Evolutionary conservation across 2,113 vertebrate genomes (phyloP).

Genomic region (Rhinichthys klamathensis): DNA sequence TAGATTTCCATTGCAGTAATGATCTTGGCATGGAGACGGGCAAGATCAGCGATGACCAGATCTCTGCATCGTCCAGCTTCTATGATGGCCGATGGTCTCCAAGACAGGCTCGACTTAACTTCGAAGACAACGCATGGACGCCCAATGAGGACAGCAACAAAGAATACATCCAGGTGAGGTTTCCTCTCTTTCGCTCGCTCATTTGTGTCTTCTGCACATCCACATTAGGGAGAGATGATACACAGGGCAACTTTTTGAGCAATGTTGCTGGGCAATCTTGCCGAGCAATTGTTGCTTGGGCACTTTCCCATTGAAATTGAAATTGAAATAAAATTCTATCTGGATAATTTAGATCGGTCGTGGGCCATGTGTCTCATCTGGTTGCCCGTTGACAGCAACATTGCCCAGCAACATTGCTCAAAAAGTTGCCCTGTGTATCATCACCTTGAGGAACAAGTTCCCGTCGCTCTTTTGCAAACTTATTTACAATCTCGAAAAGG

Average conservation of each 20-base stretch:
- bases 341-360: too few relatives aligned
- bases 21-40: constrained; percentile 95
- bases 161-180: constrained; percentile 92
- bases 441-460: background rate
- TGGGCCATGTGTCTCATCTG: too few relatives aligned
- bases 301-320: too few relatives aligned
- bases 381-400: too few relatives aligned
- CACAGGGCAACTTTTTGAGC: too few relatives aligned
- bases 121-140: constrained; percentile 94
- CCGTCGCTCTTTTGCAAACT: background rate
- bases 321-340: too few relatives aligned
- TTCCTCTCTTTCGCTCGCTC: background rate
- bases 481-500: background rate
- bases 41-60: constrained; percentile 92
- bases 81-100: constrained; percentile 88
- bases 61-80: constrained; percentile 90
- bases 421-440: too few relatives aligned
- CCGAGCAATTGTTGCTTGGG: too few relatives aligned
- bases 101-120: constrained; percentile 91
- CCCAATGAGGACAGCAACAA: constrained; percentile 91
- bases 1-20: constrained; percentile 92
- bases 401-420: too few relatives aligned
- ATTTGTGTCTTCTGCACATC: too few relatives aligned
- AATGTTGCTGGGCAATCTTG: too few relatives aligned
- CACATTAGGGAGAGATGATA: background rate